Base-by-base conservation (phyloP, 2,113 vertebrate genomes). In the Herpetotheres cachinnans region DNA sequence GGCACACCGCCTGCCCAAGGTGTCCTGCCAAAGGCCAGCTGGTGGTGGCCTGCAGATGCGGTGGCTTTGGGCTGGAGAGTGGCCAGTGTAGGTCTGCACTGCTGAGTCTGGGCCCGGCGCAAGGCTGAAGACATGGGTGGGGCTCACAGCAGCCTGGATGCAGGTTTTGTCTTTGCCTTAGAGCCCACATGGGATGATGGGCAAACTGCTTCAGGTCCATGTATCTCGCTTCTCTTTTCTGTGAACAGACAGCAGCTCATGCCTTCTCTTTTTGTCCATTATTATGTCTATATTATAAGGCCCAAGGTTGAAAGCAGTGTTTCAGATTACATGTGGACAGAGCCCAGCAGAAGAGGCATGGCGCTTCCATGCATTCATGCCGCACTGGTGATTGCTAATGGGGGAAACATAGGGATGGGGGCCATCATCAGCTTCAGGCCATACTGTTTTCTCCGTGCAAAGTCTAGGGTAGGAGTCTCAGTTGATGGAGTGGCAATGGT, bases 91-190 rank as follows among this genome's bases (percentile, higher is more conserved):
- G 40, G 40, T 52, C 71, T 82, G 27, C 42, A 61, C 2, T 0
- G 0, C 32, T 3, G 7, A 61, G 44, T 20, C 10, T 2, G 6
- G 52, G 32, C 34, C 15, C 0, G 0, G 26, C n/a, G 49, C 1
- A 3, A 40, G 61, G 34, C 65, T 93, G 76, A 58, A 82, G 44
- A 34, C 5, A 2, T 52, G 86, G 29, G 0, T 11, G 44, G 26
- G 36, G 49, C 73, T 90, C 1, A 1, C 70, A 74, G 38, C 30
- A 52, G 27, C 72, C 27, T 70, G 63, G 11, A 10, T 82, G 16
- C 50, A 66, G 56, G 27, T 61, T 76, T 83, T 71, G 11, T 38
- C 50, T 80, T 71, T 72, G 44, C 38, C 50, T n/a, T 56, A 55
- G 19, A 84, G 54, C n/a, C 72, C 29, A 1, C 1, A 0, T 20